Percentiles rank a stretch among this genome's conserved stretches.
These are phyloP conservation scores for Leptinotarsa haldemani DNA, from an alignment of 2,888 invertebrate species.

Conservation along the genomic window DNA sequence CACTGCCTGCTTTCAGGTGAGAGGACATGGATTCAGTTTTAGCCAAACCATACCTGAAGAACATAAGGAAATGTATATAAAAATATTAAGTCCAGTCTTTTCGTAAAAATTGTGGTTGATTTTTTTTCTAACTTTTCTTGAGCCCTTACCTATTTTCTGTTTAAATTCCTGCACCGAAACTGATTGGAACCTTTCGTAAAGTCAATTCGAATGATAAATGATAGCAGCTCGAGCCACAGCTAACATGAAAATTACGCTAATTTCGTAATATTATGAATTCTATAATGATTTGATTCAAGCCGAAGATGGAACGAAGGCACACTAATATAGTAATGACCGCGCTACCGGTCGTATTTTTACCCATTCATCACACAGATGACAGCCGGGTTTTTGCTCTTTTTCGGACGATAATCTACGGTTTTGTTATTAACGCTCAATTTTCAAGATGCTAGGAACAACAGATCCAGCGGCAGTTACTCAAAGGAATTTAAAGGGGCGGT, in stretches of 20 bases:
- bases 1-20: too few relatives aligned
- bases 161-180: constrained; percentile 5
- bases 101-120: not conserved
- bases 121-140: not conserved
- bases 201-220: constrained; percentile 52
- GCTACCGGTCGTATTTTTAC: constrained; percentile 60
- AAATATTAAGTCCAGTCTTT: too few relatives aligned
- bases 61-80: too few relatives aligned
- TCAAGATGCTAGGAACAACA: constrained; percentile 11
- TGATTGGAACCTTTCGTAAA: constrained; percentile 24
- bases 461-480: not conserved
- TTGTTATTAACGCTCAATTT: constrained; percentile 33
- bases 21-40: too few relatives aligned
- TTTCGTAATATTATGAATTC: constrained; percentile 58
- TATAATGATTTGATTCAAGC: constrained; percentile 51
- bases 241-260: constrained; percentile 64
- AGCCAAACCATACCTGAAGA: too few relatives aligned
- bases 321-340: constrained; percentile 61
- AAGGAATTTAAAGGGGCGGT: not conserved
- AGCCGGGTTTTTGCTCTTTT: constrained; percentile 43
- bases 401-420: constrained; percentile 40
- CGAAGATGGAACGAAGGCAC: constrained; percentile 30
- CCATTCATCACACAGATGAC: constrained; percentile 58
- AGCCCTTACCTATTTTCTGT: not conserved
- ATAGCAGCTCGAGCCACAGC: constrained; percentile 56